Evolutionary conservation across 2,113 vertebrate genomes (phyloP), one percentile per base, ranked within the genome.

Genomic region (Myiagra hebetior): DNA sequence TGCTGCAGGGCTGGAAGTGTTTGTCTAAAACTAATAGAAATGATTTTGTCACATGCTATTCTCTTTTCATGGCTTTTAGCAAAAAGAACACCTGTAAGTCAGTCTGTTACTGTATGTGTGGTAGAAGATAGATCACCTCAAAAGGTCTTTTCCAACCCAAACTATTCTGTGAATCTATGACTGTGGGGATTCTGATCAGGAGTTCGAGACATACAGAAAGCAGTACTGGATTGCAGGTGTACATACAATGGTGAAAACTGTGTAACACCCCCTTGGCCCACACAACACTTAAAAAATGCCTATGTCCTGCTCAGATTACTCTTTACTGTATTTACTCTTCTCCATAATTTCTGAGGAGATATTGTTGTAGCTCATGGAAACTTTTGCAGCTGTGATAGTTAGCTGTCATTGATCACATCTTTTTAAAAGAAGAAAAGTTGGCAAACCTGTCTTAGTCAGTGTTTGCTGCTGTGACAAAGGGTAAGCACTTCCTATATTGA

Each of bases 81-180:
- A 57, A 69, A 87, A 69, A 10, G 5, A 84, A 67, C 22, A 53
- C 13, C 15, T 74, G 10, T 35, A 62, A 87, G 19, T 60, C 16
- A 81, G 22, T 9, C 0, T 0, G 74, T 56, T 64, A 27, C 27
- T 12, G 1, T 31, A 27, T 27, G 3, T 18, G 11, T 52, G 19
- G 16, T 26, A 56, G 35, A 86, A 56, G 53, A 49, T 11, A 78
- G 18, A 67, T 20, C 10, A 44, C 8, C 37, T n/a, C 37, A 14
- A 55, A 67, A 78, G 3, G 19, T 37, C 27, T 20, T 20, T 89
- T 62, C 53, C 62, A 69, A 22, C 30, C 17, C 41, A 47, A 75
- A 62, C 21, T 62, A 15, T 68, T 62, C 15, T n/a, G 15, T 35
- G 11, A 73, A 28, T 56, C 33, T 21, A 9, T 13, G 18, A 28